Conservation (phyloP, 1,140 invertebrate species). For the Rhopalosiphum padi region DNA sequence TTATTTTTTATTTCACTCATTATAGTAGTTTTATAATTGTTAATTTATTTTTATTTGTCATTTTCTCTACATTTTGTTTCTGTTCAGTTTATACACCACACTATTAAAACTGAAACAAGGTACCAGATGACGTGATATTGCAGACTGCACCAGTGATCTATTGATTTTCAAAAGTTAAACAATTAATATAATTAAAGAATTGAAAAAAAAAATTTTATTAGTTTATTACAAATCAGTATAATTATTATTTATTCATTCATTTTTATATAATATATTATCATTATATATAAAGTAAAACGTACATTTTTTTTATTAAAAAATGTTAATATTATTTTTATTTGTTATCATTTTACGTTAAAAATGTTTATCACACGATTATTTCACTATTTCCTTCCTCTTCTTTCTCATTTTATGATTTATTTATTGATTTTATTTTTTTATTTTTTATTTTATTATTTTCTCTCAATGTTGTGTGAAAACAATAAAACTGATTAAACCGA, state of each 20-base stretch:
- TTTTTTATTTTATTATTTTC: slow-evolving; percentile 21
- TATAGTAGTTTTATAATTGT: not conserved
- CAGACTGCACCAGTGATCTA: slow-evolving; percentile 44
- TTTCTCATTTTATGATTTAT: slow-evolving; percentile 37
- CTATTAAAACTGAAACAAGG: slow-evolving; percentile 23
- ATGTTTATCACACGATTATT: not conserved
- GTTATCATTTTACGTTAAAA: slow-evolving; percentile 13
- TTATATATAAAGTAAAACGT: not conserved
- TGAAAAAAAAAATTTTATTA: not conserved
- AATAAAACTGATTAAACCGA: slow-evolving; percentile 54
- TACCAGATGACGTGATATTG: slow-evolving; percentile 45
- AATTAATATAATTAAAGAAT: not conserved
- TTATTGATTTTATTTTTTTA: slow-evolving; percentile 8
- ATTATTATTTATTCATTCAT: slow-evolving; percentile 2
- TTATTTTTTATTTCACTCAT: not conserved
- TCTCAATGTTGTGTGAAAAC: slow-evolving; percentile 57
- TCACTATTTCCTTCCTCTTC: slow-evolving; percentile 9
- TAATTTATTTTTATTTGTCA: slow-evolving; percentile 16
- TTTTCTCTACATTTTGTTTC: slow-evolving; percentile 31
- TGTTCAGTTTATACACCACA: slow-evolving; percentile 31
- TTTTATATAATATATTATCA: not conserved
- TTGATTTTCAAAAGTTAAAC: not conserved
- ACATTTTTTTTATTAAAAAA: not conserved
- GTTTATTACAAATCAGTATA: not conserved
- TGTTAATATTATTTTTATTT: not conserved